Evolutionary conservation across 2,113 vertebrate genomes (phyloP).

Genomic region (Tympanuchus pallidicinctus): DNA sequence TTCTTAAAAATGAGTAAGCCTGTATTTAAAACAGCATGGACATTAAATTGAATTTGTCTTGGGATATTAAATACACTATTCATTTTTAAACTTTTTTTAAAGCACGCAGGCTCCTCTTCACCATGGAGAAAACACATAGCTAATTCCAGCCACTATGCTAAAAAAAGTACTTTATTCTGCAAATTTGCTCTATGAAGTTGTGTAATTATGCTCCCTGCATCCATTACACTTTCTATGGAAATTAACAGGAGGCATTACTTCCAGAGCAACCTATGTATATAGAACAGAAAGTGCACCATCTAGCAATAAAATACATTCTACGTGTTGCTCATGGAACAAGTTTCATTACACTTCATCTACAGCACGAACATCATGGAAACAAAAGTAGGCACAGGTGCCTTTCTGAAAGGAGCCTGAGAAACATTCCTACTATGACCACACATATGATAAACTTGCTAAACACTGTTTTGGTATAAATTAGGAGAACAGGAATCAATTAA

Average conservation of each 20-base stretch:
- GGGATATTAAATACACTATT: not conserved
- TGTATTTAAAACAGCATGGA: not conserved
- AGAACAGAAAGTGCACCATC: not conserved
- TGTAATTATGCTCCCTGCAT: not conserved
- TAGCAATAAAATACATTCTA: conserved; percentile 15
- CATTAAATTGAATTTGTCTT: not conserved
- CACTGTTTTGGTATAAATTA: not conserved
- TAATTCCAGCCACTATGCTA: too few species aligned
- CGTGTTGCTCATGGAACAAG: not conserved
- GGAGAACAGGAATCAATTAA: not conserved
- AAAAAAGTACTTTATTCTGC: not conserved
- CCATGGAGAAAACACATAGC: not conserved
- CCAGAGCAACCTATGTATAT: not conserved
- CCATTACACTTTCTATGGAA: not conserved
- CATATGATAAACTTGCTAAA: not conserved
- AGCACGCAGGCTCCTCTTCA: not conserved
- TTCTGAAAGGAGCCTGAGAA: not conserved
- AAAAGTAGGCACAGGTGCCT: not conserved
- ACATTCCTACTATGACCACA: not conserved
- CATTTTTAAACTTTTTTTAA: not conserved
- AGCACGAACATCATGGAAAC: not conserved
- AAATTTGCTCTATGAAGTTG: not conserved
- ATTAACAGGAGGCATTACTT: not conserved
- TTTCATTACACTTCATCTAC: not conserved
- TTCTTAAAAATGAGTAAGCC: not conserved